These are phyloP conservation scores for Heteropelma amictum DNA, from an alignment of 2,888 invertebrate species.

Conservation along the genomic window DNA sequence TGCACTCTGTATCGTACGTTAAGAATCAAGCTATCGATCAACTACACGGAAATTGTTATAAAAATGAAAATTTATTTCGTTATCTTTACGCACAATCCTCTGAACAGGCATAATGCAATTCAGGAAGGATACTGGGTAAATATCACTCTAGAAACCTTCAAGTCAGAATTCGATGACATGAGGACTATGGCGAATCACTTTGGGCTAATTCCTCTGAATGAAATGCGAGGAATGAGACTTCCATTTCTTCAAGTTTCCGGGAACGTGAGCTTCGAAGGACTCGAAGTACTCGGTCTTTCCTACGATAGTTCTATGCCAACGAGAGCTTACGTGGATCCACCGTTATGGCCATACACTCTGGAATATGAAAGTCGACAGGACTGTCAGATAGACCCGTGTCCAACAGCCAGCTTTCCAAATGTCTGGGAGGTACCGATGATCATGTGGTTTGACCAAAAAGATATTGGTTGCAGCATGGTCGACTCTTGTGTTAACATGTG, in stretches of 20 bases:
- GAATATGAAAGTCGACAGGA: constrained; percentile 81
- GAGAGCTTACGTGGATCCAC: constrained; percentile 75
- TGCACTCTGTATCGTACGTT: constrained; percentile 83
- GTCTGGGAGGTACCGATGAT: constrained; percentile 85
- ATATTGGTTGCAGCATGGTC: constrained; percentile 80
- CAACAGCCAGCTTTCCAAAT: constrained; percentile 80
- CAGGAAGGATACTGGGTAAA: constrained; percentile 71
- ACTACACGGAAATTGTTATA: too few relatives aligned
- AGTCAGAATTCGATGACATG: constrained; percentile 75
- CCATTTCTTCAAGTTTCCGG: constrained; percentile 82
- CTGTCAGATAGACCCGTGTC: constrained; percentile 81
- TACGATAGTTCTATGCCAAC: constrained; percentile 85
- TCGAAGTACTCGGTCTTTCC: constrained; percentile 78
- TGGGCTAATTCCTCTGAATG: constrained; percentile 71
- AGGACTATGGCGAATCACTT: constrained; percentile 71
- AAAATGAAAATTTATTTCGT: too few relatives aligned
- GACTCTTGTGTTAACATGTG: constrained; percentile 80
- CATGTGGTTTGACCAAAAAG: constrained; percentile 79
- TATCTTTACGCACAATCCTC: background rate
- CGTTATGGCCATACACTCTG: constrained; percentile 85
- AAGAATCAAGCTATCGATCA: too few relatives aligned
- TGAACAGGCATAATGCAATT: constrained; percentile 45
- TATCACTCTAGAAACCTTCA: constrained; percentile 65
- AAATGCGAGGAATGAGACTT: constrained; percentile 75
- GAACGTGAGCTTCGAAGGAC: constrained; percentile 81